These are phyloP conservation scores for Neomorphus geoffroyi DNA, from an alignment of 2,797 vertebrate species.

Conservation along the genomic window DNA sequence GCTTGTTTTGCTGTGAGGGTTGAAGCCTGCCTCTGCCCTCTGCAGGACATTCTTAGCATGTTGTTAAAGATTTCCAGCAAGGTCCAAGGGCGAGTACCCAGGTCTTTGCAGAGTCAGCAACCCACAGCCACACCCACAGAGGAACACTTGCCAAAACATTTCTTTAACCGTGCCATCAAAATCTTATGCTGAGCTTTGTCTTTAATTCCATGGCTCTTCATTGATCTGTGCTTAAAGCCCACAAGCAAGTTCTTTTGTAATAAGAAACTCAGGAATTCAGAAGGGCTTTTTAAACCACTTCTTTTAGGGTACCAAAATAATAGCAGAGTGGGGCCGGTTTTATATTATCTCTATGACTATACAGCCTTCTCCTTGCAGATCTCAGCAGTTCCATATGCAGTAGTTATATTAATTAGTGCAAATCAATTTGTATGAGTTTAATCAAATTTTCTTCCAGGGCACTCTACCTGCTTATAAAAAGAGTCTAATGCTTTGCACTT, in stretches of 20 bases:
- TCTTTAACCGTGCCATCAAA: background rate
- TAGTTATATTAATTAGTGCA: background rate
- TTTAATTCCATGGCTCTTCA: background rate
- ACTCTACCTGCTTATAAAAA: background rate
- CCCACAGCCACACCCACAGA: background rate
- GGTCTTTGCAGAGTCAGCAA: background rate
- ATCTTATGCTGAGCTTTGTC: background rate
- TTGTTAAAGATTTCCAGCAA: background rate
- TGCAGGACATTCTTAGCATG: background rate
- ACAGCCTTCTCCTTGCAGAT: background rate
- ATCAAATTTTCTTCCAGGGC: background rate
- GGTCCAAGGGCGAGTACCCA: background rate
- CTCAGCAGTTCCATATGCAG: background rate
- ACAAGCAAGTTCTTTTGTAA: background rate
- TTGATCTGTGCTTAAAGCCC: background rate
- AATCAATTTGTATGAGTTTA: background rate
- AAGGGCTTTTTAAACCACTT: background rate
- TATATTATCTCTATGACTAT: background rate
- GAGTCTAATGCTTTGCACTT: background rate
- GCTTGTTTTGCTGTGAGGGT: background rate
- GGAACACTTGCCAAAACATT: rapidly evolving
- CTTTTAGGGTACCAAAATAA: background rate
- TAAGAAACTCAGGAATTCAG: background rate
- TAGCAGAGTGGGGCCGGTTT: background rate
- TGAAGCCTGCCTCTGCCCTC: background rate